Percentiles rank a stretch among this genome's conserved stretches.
phyloP scores from a whole-genome alignment of 2,797 vertebrate genomes.

The Urocyon cinereoargenteus region DNA sequence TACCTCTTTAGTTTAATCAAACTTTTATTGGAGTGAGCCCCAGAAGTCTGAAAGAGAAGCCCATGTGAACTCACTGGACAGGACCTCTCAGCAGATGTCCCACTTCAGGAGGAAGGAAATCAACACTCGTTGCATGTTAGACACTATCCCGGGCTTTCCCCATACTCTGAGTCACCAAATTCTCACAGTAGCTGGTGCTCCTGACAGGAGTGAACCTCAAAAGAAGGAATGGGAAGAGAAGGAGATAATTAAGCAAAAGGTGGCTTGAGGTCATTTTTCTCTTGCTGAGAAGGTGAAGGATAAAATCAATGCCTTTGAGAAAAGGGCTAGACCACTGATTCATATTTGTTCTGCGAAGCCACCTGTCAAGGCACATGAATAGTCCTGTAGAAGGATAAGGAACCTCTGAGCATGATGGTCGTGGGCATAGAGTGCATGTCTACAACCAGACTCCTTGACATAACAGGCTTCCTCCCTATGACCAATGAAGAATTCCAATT shows the following conservation, averaged over 20 bases:
- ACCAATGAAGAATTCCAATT: background rate
- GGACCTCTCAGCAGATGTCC: background rate
- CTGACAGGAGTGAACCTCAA: background rate
- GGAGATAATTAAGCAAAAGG: background rate
- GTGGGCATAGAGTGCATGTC: rapidly evolving
- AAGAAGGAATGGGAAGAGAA: background rate
- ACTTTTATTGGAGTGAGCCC: background rate
- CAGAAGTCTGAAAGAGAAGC: background rate
- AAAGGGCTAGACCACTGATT: background rate
- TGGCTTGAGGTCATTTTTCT: background rate
- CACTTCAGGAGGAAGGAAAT: background rate
- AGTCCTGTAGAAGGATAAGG: background rate
- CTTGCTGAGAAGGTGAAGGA: background rate
- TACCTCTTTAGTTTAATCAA: background rate
- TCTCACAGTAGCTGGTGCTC: background rate
- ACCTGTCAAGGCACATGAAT: background rate
- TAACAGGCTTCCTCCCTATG: background rate
- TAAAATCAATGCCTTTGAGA: background rate
- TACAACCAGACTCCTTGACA: background rate
- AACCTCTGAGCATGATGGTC: background rate
- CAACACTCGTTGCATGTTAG: background rate
- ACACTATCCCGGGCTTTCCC: background rate
- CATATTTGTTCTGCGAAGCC: background rate
- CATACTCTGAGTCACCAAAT: background rate
- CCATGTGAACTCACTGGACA: background rate